Percentiles rank a stretch among this genome's conserved stretches.
phyloP scores from a whole-genome alignment of 2,888 invertebrate species.

The Eupeodes luniger region DNA sequence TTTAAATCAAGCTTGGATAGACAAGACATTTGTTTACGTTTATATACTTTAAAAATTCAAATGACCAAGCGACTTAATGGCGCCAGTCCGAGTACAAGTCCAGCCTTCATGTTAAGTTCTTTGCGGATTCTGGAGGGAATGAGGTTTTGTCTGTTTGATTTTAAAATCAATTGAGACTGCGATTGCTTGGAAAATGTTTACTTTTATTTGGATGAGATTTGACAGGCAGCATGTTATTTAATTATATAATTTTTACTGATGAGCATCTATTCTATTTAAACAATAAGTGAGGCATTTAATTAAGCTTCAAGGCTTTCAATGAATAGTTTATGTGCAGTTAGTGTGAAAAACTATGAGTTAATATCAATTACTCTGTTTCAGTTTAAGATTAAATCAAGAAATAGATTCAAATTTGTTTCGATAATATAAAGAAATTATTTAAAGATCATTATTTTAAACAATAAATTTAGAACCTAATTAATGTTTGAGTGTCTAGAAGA shows the following conservation, averaged over 20 bases:
- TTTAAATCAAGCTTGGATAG: slow-evolving; percentile 23
- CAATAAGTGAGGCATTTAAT: no score
- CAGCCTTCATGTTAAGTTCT: background rate
- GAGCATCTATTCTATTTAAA: background rate
- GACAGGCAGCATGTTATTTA: background rate
- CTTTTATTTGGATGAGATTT: background rate
- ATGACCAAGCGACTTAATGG: slow-evolving; percentile 50
- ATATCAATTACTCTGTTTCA: no score
- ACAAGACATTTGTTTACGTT: slow-evolving; percentile 8
- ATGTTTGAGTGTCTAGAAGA: no score
- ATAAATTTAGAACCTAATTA: no score
- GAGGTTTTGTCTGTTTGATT: background rate
- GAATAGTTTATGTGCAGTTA: no score
- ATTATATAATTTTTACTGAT: background rate
- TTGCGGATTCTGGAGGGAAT: slow-evolving; percentile 2
- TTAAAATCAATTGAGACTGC: slow-evolving; percentile 13
- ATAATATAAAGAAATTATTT: no score
- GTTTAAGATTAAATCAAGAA: no score
- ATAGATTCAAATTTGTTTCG: no score
- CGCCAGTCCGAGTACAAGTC: slow-evolving; percentile 23
- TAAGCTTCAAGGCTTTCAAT: no score
- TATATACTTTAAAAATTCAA: background rate
- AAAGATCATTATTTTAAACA: no score
- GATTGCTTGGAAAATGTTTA: background rate
- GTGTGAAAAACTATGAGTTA: no score